Conservation (phyloP, 1,140 invertebrate genomes). For the Mactra quadrangularis region DNA sequence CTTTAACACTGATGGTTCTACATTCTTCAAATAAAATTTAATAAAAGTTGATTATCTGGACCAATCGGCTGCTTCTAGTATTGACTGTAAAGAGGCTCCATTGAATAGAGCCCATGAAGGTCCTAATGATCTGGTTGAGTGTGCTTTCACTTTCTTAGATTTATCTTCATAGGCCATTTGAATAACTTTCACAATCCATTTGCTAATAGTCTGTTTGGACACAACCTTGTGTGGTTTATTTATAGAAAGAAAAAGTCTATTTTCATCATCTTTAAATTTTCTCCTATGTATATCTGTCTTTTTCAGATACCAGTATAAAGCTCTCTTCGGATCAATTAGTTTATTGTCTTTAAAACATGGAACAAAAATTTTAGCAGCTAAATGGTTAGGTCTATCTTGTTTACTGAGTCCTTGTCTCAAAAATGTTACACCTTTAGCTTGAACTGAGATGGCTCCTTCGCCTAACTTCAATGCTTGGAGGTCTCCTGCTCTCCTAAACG, state of each 20-base stretch:
- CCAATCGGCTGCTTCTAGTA: too few species aligned
- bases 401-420: too few species aligned
- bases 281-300: not conserved
- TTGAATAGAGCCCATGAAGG: too few species aligned
- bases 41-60: too few species aligned
- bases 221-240: slow-evolving; percentile 39
- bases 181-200: too few species aligned
- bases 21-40: too few species aligned
- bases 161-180: too few species aligned
- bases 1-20: too few species aligned
- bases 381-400: slow-evolving; percentile 25
- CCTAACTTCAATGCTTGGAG: slow-evolving; percentile 25
- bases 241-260: not conserved
- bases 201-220: slow-evolving; percentile 28
- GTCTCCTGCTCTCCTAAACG: slow-evolving; percentile 19
- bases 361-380: too few species aligned
- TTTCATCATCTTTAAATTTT: not conserved
- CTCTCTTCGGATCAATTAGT: slow-evolving; percentile 24
- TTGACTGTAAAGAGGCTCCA: too few species aligned
- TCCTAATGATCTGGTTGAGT: not conserved
- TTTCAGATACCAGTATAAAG: slow-evolving; percentile 22
- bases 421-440: slow-evolving; percentile 28
- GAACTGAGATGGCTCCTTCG: not conserved
- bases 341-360: slow-evolving; percentile 18
- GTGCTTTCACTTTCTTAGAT: slow-evolving; percentile 10